Percentiles rank a stretch among this genome's conserved stretches.
Evolutionary conservation across 2,113 vertebrate genomes (phyloP).

Genomic region (Tenrec ecaudatus): DNA sequence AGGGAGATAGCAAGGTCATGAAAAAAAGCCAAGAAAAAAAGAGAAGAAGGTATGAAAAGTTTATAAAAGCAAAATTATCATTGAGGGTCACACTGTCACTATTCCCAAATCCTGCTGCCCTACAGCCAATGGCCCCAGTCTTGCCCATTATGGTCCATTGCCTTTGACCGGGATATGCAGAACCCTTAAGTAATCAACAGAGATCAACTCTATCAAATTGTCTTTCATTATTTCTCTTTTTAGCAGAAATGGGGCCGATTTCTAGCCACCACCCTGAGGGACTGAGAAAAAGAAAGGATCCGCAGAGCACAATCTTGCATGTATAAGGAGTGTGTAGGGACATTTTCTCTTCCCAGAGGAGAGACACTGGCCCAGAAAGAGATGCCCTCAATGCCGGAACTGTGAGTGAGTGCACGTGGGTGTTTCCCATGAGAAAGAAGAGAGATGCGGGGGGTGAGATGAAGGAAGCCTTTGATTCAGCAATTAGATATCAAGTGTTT

Average conservation of each 20-base stretch:
- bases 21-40: not conserved
- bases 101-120: not conserved
- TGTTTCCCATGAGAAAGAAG: constrained; percentile 68
- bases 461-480: constrained; percentile 49
- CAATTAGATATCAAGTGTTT: constrained; percentile 62
- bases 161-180: constrained; percentile 68
- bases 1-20: not conserved
- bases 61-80: not conserved
- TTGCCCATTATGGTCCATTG: constrained; percentile 15
- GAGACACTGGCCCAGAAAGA: constrained; percentile 20
- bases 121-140: not conserved
- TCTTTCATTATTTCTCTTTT: constrained; percentile 69
- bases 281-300: constrained; percentile 60
- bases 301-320: constrained; percentile 74
- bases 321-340: constrained; percentile 68
- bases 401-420: constrained; percentile 32
- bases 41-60: not conserved
- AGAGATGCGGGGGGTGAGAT: constrained; percentile 52
- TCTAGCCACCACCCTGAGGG: constrained; percentile 56
- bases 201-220: constrained; percentile 67
- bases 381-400: constrained; percentile 56
- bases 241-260: constrained; percentile 59
- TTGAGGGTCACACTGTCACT: not conserved
- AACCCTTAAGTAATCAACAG: constrained; percentile 69
- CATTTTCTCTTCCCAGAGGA: constrained; percentile 59